A percentile compares a stretch with the other conserved stretches of the same genome.
Evolutionary conservation across 2,113 vertebrate genomes (phyloP).

Genomic region (Archilochus colubris): DNA sequence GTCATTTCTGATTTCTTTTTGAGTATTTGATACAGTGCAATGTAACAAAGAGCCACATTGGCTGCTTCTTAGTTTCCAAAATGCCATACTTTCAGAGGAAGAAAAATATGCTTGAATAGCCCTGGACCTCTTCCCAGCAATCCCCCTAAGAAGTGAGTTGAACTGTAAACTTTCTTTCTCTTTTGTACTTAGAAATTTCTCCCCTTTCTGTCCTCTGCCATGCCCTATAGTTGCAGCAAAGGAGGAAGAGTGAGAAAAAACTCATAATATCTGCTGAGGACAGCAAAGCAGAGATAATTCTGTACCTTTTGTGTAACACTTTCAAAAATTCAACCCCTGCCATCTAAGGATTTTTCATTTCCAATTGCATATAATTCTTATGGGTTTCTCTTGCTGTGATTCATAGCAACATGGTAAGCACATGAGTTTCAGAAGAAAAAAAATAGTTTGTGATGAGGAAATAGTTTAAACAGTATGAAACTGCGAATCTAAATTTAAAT

Average conservation of each 20-base stretch:
- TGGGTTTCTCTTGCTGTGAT: not conserved
- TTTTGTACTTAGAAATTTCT: not conserved
- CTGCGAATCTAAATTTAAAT: constrained; percentile 27
- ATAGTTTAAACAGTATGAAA: constrained; percentile 7
- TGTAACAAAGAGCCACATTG: not conserved
- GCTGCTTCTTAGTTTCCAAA: not conserved
- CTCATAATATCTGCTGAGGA: not conserved
- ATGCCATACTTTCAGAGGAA: not conserved
- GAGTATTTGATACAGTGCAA: not conserved
- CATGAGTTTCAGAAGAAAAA: not conserved
- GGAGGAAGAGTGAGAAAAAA: not conserved
- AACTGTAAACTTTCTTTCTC: not conserved
- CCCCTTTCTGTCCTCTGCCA: not conserved
- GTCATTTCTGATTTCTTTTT: not conserved
- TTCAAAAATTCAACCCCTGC: not conserved
- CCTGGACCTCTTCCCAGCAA: not conserved
- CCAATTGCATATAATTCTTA: not conserved
- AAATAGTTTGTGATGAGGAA: not conserved
- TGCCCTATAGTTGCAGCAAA: not conserved
- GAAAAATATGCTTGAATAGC: not conserved
- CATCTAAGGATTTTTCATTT: not conserved
- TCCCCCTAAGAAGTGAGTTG: not conserved
- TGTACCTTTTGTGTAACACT: not conserved
- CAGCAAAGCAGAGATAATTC: not conserved
- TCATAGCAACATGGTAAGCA: not conserved